These are phyloP conservation scores for Anticlea derivata DNA, from an alignment of 2,888 invertebrate species.

Conservation along the genomic window DNA sequence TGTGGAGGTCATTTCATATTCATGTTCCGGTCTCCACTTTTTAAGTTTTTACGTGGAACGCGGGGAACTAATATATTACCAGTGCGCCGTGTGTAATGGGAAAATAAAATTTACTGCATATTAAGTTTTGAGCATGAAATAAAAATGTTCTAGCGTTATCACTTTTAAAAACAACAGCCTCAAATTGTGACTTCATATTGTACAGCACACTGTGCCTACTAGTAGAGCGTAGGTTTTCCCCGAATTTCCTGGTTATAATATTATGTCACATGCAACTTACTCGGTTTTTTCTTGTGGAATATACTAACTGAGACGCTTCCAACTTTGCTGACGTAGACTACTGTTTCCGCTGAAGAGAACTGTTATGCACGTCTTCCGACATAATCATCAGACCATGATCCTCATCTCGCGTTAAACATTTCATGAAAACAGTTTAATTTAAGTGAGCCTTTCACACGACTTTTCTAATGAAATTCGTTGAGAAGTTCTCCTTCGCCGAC, in stretches of 20 bases:
- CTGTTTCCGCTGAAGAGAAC: too few relatives aligned
- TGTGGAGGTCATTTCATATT: constrained; percentile 48
- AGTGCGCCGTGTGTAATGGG: constrained; percentile 17
- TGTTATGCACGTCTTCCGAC: too few relatives aligned
- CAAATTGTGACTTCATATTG: constrained; percentile 2
- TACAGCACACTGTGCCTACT: constrained; percentile 5
- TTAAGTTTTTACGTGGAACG: constrained; percentile 31
- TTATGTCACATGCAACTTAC: constrained; percentile 23
- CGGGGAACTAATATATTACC: constrained; percentile 29
- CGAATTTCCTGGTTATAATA: constrained; percentile 19
- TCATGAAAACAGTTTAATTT: too few relatives aligned
- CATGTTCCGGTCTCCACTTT: constrained; percentile 38
- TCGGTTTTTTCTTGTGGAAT: constrained; percentile 18
- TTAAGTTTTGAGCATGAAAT: constrained; percentile 12
- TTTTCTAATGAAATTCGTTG: too few relatives aligned
- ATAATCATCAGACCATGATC: too few relatives aligned
- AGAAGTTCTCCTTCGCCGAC: too few relatives aligned
- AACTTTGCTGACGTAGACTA: too few relatives aligned
- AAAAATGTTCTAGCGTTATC: constrained; percentile 5
- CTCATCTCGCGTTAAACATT: too few relatives aligned
- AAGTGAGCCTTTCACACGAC: too few relatives aligned
- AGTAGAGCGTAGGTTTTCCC: constrained; percentile 7
- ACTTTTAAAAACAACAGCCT: constrained; percentile 5
- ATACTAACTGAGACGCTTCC: too few relatives aligned
- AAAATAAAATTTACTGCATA: constrained; percentile 28